Base-by-base conservation (phyloP, 2,888 invertebrate genomes). In the Tetheella fluctuosa region DNA sequence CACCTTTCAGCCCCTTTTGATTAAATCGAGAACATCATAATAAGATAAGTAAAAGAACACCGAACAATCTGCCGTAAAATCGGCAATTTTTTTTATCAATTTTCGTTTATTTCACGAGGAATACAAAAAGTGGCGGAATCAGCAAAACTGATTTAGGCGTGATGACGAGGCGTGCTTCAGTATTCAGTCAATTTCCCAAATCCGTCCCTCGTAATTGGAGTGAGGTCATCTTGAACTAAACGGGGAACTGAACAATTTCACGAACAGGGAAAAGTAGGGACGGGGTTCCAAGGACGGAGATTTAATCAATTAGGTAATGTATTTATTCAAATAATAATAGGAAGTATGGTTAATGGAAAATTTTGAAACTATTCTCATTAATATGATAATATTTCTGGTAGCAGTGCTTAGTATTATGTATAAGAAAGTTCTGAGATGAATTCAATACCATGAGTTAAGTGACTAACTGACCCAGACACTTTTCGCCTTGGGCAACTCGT, bases 171-270 rank as follows among this genome's bases (percentile, higher is more conserved):
- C 57, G 60, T 55, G 17, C 54, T 68, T 63, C 59, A 69, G 61
- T 60, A 62, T 65, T 70, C 71, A 65, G 66, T 73, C 71, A 67
- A 70, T 74, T 72, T 71, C 68, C 64, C 68, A 74, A 71, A 72
- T 70, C 68, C 69, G 64, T 59, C 61, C 55, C 64, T 63, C 39
- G 64, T 73, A 71, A 71, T 71, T 71, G 73, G 67, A 67, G 70
- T 62, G 48, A 69, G 61, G 61, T 52, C 59, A 57, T 60, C 37
- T 60, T 58, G 60, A 62, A 53, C 39, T 39, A 39, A 39, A 15
- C n/a, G 39, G 39, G n/a, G 39, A 39, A 48, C 48, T 10, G 48
- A 48, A 42, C 42, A 42, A 48, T 48, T 10, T 48, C 7, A 48
- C n/a, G 20, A 48, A 17, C n/a, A n/a, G 48, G 48, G 17, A 48